Conservation (phyloP, 2,113 vertebrate genomes). For the Fregetta grallaria region DNA sequence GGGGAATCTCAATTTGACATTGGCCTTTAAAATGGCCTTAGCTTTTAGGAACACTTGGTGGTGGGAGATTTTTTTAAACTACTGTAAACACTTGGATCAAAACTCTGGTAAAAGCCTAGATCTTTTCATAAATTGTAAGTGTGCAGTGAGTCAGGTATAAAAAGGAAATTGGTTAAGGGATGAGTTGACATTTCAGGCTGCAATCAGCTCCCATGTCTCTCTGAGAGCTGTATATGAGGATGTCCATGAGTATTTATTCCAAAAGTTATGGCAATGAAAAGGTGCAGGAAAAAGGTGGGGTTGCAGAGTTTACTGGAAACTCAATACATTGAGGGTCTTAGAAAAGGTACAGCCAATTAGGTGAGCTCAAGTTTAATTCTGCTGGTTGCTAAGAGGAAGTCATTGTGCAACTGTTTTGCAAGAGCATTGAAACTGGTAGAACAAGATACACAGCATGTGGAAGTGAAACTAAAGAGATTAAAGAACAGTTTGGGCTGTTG, state of each 20-base stretch:
- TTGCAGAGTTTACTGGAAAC: constrained; percentile 9
- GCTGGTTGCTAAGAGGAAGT: constrained; percentile 12
- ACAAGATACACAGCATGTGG: constrained; percentile 50
- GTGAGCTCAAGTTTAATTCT: constrained; percentile 34
- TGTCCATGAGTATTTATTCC: neutral
- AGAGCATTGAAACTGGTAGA: constrained; percentile 56
- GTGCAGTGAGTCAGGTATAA: neutral
- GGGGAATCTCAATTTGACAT: neutral
- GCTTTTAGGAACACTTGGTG: neutral
- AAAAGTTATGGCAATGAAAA: neutral
- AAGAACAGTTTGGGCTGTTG: constrained; percentile 51
- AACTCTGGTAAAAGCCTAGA: neutral
- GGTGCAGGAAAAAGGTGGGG: neutral
- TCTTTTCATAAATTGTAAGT: neutral
- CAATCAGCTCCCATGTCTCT: neutral
- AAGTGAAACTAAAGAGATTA: constrained; percentile 59
- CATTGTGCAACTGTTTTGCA: constrained; percentile 57
- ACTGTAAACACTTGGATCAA: neutral
- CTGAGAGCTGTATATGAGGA: neutral
- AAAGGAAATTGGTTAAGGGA: neutral
- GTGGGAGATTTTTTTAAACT: neutral
- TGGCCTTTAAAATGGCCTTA: neutral
- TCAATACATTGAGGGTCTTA: neutral
- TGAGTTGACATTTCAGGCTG: neutral
- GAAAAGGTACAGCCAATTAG: neutral